Evolutionary conservation across 2,888 invertebrate species (phyloP).

Genomic region (Diplolepis rosae): DNA sequence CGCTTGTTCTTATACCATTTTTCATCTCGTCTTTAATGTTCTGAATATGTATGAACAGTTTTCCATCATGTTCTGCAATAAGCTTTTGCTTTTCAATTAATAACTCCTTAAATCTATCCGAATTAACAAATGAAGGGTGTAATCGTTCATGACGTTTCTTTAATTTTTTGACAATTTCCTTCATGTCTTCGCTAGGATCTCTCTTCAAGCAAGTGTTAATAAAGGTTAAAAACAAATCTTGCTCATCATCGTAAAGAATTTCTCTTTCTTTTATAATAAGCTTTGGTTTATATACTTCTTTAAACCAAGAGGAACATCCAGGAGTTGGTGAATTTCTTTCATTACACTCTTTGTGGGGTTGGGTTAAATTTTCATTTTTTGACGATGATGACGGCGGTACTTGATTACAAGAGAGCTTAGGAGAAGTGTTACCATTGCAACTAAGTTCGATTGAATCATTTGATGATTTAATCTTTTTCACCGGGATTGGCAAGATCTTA

Average conservation of each 20-base stretch:
- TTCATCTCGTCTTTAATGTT: conserved; percentile 61
- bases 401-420: background rate
- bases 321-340: conserved; percentile 3
- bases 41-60: conserved; percentile 52
- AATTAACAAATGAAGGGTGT: conserved; percentile 49
- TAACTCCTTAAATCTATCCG: conserved; percentile 51
- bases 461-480: conserved; percentile 1
- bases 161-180: conserved; percentile 58
- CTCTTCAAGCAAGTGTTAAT: conserved; percentile 58
- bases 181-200: conserved; percentile 55
- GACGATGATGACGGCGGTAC: background rate
- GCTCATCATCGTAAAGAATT: conserved; percentile 50
- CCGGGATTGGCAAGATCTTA: background rate
- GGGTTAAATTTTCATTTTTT: background rate
- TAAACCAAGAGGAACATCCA: conserved; percentile 15
- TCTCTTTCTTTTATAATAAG: conserved; percentile 32
- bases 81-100: conserved; percentile 47
- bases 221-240: conserved; percentile 58
- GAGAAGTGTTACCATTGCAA: background rate
- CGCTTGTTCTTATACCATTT: conserved; percentile 9
- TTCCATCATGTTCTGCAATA: conserved; percentile 42
- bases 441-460: background rate
- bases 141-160: conserved; percentile 60
- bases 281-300: conserved; percentile 1
- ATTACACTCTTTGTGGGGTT: background rate